Evolutionary conservation across 1,140 invertebrate species (phyloP).

Genomic region (Sitophilus oryzae): DNA sequence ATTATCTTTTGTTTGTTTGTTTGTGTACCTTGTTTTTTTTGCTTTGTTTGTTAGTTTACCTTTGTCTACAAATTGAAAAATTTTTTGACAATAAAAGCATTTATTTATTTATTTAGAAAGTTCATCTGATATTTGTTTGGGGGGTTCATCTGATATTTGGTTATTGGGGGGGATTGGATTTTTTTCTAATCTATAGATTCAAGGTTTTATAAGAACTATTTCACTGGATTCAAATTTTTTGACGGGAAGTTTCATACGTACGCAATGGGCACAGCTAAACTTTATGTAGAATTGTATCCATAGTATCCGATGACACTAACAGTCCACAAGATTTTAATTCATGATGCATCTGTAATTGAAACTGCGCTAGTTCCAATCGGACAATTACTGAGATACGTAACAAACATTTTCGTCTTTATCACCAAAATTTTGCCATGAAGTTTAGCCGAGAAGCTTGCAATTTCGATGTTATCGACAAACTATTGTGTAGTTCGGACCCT

Average conservation of each 20-base stretch:
- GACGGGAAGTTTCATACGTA: slow-evolving; percentile 29
- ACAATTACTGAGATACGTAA: slow-evolving; percentile 30
- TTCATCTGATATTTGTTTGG: slow-evolving; percentile 33
- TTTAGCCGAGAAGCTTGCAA: slow-evolving; percentile 32
- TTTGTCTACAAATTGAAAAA: too few relatives aligned
- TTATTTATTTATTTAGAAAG: too few relatives aligned
- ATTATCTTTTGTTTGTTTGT: too few relatives aligned
- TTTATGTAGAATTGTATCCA: slow-evolving; percentile 35
- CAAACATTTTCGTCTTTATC: slow-evolving; percentile 34
- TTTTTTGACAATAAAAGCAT: too few relatives aligned
- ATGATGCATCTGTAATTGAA: slow-evolving; percentile 31
- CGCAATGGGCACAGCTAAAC: slow-evolving; percentile 11
- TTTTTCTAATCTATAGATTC: slow-evolving; percentile 19
- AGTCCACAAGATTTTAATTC: slow-evolving; percentile 41
- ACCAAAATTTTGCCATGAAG: slow-evolving; percentile 32
- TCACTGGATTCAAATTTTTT: slow-evolving; percentile 32
- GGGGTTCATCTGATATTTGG: too few relatives aligned
- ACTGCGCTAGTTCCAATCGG: slow-evolving; percentile 35
- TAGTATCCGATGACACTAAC: slow-evolving; percentile 42
- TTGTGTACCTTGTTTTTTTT: too few relatives aligned
- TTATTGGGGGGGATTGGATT: slow-evolving; percentile 33
- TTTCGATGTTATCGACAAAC: slow-evolving; percentile 32
- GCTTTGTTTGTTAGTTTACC: too few relatives aligned
- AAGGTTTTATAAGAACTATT: slow-evolving; percentile 29
- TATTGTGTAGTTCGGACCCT: slow-evolving; percentile 36